A percentile compares a stretch with the other conserved stretches of the same genome.
These are phyloP conservation scores for Lepus townsendii DNA, from an alignment of 2,797 vertebrate species.

Conservation along the genomic window DNA sequence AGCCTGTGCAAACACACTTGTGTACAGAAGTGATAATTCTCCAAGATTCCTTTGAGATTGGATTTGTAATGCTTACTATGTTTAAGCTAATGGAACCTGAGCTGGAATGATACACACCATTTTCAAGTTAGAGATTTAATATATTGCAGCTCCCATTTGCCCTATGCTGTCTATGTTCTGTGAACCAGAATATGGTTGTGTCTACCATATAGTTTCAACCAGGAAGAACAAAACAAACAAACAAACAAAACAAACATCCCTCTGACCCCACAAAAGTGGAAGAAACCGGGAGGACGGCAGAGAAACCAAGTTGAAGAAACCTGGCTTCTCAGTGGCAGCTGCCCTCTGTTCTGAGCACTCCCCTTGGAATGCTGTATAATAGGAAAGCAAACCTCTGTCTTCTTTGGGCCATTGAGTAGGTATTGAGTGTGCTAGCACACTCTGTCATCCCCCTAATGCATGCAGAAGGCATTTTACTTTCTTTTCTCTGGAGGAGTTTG, in stretches of 20 bases:
- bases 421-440: not conserved
- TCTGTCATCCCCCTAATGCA: not conserved
- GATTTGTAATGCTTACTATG: not conserved
- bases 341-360: not conserved
- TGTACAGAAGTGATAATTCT: not conserved
- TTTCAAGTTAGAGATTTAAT: conserved; percentile 1
- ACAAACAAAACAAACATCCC: not conserved
- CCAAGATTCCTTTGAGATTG: not conserved
- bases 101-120: not conserved
- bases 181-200: not conserved
- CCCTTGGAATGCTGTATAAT: not conserved
- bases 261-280: not conserved
- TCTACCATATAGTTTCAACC: not conserved
- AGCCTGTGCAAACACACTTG: not conserved
- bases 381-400: not conserved
- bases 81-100: not conserved
- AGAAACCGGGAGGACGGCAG: not conserved
- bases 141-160: too few relatives aligned
- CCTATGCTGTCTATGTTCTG: not conserved
- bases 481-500: not conserved
- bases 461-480: not conserved
- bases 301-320: not conserved
- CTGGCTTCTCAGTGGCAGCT: not conserved
- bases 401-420: not conserved
- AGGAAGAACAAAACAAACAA: not conserved